Evolutionary conservation across 2,797 vertebrate species (phyloP), one percentile per base, ranked within the genome.

Genomic region (Chelmon rostratus): DNA sequence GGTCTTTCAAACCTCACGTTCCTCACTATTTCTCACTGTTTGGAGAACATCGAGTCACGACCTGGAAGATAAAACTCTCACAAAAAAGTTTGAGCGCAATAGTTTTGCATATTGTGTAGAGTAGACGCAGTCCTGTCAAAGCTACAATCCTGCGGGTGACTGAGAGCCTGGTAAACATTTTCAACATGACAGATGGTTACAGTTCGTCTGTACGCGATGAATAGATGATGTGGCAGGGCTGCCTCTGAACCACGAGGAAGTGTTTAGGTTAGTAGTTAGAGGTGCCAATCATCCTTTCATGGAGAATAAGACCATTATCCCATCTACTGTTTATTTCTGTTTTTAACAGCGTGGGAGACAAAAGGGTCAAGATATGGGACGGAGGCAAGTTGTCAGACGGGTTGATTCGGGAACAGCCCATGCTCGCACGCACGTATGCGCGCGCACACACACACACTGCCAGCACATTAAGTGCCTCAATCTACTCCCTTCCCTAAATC

Each of bases 391-490:
- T 72, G 52, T 65, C 53, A 77, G 49, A 82, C n/a, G 52, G 68
- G 42, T 68, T 63, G 35, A 72, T 50, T 68, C 52, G 84, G 84
- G 33, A 53, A 44, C 28, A 68, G 47, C 52, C 3, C 44, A 65
- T 11, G 31, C 53, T 56, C 12, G 15, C 47, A 53, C 47, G 31
- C n/a, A 56, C 54, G 35, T 35, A 31, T 37, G 28, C 54, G 13
- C 63, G 42, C 58, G 23, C 53, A 57, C 49, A 56, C 61, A 25
- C 56, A 66, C 53, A 2, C 46, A 47, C 42, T 40, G 47, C 58
- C 28, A 75, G 68, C 75, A 40, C 72, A 81, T 81, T 85, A 80
- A 88, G 71, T 47, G 72, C 83, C 78, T 73, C 68, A 66, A 85
- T 78, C 71, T 62, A 83, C 73, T 78, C 82, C 59, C 72, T 49